phyloP scores from a whole-genome alignment of 2,888 invertebrate genomes.

The Ectemnius cavifrons region DNA sequence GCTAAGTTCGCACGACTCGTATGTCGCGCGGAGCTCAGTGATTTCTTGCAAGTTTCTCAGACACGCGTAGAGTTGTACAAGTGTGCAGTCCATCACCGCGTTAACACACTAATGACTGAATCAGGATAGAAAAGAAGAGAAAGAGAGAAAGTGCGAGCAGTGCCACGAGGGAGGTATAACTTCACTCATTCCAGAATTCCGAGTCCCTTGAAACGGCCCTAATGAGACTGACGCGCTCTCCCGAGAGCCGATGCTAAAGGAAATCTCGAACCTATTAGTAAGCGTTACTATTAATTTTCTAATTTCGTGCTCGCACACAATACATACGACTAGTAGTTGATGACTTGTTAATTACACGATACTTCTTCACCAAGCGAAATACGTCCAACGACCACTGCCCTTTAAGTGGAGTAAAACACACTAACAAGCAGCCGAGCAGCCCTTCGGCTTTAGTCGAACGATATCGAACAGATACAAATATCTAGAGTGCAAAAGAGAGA shows the following conservation, averaged over 20 bases:
- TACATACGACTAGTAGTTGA: slow-evolving; percentile 12
- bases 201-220: slow-evolving; percentile 39
- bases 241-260: slow-evolving; percentile 2
- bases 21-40: neutral
- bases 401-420: slow-evolving; percentile 23
- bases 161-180: neutral
- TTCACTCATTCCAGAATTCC: slow-evolving; percentile 43
- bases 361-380: slow-evolving; percentile 43
- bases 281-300: slow-evolving; percentile 17
- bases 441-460: slow-evolving; percentile 18
- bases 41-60: neutral
- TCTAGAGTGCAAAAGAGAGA: neutral
- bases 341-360: slow-evolving; percentile 31
- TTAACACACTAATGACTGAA: slow-evolving; percentile 24
- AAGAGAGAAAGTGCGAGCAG: slow-evolving; percentile 19
- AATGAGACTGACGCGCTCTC: slow-evolving; percentile 42
- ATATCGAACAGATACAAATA: slow-evolving; percentile 1
- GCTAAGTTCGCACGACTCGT: slow-evolving; percentile 13
- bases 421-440: slow-evolving; percentile 11
- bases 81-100: no score
- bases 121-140: slow-evolving; percentile 2
- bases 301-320: slow-evolving; percentile 20
- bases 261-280: slow-evolving; percentile 15
- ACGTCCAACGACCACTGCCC: slow-evolving; percentile 61
- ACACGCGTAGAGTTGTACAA: no score